Conservation (phyloP, 2,797 vertebrate genomes). For the Brachyrhaphis roseni region DNA sequence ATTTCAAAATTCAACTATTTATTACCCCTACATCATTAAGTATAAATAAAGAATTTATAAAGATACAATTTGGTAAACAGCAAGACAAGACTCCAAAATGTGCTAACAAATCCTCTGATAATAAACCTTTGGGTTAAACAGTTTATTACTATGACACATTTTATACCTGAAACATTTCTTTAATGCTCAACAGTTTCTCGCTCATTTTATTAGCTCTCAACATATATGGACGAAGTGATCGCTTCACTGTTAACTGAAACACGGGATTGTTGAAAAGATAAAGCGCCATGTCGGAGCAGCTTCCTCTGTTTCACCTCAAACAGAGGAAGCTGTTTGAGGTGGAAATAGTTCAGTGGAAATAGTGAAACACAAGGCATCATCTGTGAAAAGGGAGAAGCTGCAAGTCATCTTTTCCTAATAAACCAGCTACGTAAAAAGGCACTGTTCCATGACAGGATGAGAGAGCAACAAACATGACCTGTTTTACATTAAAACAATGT, state of each 20-base stretch:
- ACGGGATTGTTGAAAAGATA: not conserved
- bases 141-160: slow-evolving; percentile 22
- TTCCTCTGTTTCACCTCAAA: not conserved
- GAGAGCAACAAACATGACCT: slow-evolving; percentile 16
- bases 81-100: slow-evolving; percentile 44
- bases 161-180: slow-evolving; percentile 40
- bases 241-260: not conserved
- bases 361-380: slow-evolving; percentile 2
- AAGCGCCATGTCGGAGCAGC: not conserved
- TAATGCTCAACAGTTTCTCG: slow-evolving; percentile 4
- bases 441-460: slow-evolving; percentile 45
- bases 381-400: not conserved
- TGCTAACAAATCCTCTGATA: slow-evolving; percentile 27
- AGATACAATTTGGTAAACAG: slow-evolving; percentile 57
- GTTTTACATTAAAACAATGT: not conserved
- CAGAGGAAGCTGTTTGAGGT: no score
- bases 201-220: slow-evolving; percentile 22
- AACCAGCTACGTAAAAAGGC: slow-evolving; percentile 57
- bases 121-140: slow-evolving; percentile 13
- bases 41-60: slow-evolving; percentile 65
- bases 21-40: slow-evolving; percentile 44
- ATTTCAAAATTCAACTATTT: slow-evolving; percentile 51
- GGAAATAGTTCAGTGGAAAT: not conserved
- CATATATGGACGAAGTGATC: not conserved
- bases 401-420: slow-evolving; percentile 16